A percentile compares a stretch with the other conserved stretches of the same genome.
These are phyloP conservation scores for Ceratitis capitata DNA, from an alignment of 1,140 invertebrate genomes.

Conservation along the genomic window DNA sequence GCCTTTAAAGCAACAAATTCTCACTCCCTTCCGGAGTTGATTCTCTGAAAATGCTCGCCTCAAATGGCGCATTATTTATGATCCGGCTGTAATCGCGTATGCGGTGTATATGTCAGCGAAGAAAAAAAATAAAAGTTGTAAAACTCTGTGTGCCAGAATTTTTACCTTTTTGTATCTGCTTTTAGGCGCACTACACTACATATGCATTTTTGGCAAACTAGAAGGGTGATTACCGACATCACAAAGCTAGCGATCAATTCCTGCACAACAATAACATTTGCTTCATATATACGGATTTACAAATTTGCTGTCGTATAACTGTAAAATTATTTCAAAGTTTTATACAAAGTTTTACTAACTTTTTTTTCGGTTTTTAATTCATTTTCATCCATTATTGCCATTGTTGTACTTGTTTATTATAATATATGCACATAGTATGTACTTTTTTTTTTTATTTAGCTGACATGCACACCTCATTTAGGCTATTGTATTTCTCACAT, in stretches of 20 bases:
- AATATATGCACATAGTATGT: no score
- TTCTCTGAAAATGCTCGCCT: no score
- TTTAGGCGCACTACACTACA: neutral
- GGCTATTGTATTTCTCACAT: neutral
- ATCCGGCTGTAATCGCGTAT: no score
- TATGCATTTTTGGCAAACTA: neutral
- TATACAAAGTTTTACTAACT: conserved; percentile 3
- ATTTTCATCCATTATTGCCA: neutral
- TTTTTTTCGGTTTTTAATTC: neutral
- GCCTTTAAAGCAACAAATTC: no score
- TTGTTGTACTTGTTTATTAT: neutral
- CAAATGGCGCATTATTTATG: no score
- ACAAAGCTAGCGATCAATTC: neutral
- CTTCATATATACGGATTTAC: neutral
- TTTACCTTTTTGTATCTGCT: neutral
- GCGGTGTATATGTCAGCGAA: no score
- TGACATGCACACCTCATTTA: conserved; percentile 11
- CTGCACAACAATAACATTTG: neutral
- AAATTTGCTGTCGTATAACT: conserved; percentile 3
- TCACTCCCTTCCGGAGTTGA: no score
- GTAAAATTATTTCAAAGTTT: conserved; percentile 18
- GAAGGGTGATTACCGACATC: neutral
- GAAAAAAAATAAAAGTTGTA: neutral
- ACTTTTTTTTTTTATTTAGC: no score
- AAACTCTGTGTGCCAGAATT: neutral